Conservation (phyloP, 2,113 vertebrate species). For the Prionailurus bengalensis region DNA sequence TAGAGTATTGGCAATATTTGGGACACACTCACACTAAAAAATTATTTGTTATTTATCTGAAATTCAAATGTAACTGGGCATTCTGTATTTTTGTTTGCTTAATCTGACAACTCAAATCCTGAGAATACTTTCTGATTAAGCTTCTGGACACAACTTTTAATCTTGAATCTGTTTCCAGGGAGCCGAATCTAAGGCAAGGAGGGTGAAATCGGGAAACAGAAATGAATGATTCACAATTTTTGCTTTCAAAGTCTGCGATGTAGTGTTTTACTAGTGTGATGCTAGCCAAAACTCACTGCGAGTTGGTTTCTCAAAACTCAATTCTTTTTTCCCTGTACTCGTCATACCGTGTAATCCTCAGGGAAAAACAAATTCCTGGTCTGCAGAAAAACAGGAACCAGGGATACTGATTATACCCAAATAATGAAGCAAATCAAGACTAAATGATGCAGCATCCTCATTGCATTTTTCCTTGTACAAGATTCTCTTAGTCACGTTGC, state of each 20-base stretch:
- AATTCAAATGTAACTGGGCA: not conserved
- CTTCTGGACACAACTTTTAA: not conserved
- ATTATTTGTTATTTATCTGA: not conserved
- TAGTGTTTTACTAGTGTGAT: not conserved
- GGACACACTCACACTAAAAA: not conserved
- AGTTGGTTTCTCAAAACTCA: not conserved
- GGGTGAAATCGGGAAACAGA: not conserved
- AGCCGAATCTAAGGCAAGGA: not conserved
- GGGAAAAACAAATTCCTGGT: not conserved
- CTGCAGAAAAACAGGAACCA: conserved; percentile 1
- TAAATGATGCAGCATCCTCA: not conserved
- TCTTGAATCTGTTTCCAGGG: not conserved
- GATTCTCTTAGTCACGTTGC: not conserved
- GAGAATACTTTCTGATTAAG: not conserved
- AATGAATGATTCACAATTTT: not conserved
- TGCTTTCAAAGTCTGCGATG: not conserved
- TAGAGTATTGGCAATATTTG: not conserved
- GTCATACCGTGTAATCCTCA: not conserved
- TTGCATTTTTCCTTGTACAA: not conserved
- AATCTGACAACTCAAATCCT: not conserved
- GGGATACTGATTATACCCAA: not conserved
- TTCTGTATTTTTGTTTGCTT: not conserved
- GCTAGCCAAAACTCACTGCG: not conserved
- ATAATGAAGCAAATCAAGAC: conserved; percentile 14
- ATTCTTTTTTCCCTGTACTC: not conserved